Evolutionary conservation across 2,888 invertebrate genomes (phyloP).

Genomic region (Aleiodes alternator): DNA sequence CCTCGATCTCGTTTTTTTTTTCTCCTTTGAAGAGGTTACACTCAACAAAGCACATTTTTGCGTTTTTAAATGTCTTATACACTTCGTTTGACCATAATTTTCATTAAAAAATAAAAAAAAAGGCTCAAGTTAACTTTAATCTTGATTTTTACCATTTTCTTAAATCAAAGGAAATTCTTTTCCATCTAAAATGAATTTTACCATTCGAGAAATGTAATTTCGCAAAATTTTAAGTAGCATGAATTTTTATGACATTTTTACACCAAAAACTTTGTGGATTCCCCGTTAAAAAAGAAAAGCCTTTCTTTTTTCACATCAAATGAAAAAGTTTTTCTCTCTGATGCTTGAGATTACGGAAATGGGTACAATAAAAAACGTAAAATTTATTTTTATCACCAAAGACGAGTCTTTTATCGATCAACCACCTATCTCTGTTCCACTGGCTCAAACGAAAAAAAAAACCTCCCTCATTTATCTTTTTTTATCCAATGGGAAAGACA

Average conservation of each 20-base stretch:
- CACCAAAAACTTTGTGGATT: too few relatives aligned
- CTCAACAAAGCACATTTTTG: constrained; percentile 6
- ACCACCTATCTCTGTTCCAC: background rate
- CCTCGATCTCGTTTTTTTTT: constrained; percentile 22
- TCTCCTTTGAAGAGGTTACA: background rate
- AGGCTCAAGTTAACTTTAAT: background rate
- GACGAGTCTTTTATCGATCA: constrained; percentile 13
- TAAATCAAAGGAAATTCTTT: too few relatives aligned
- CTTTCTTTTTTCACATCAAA: too few relatives aligned
- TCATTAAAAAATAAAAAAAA: background rate
- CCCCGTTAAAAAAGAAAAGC: too few relatives aligned
- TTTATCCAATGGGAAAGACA: background rate
- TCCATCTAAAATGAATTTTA: too few relatives aligned
- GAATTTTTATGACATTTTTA: too few relatives aligned
- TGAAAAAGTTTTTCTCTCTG: background rate
- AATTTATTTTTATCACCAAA: constrained; percentile 14
- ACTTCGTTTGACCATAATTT: background rate
- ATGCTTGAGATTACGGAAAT: background rate
- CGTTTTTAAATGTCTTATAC: background rate
- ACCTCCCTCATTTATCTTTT: background rate
- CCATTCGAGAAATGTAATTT: too few relatives aligned
- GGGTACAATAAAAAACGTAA: background rate
- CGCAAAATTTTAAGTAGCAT: too few relatives aligned
- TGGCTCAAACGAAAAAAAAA: background rate
- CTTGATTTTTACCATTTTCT: too few relatives aligned